Base-by-base conservation (phyloP, 23 tunicate genomes). In the Halocynthia aurantium region DNA sequence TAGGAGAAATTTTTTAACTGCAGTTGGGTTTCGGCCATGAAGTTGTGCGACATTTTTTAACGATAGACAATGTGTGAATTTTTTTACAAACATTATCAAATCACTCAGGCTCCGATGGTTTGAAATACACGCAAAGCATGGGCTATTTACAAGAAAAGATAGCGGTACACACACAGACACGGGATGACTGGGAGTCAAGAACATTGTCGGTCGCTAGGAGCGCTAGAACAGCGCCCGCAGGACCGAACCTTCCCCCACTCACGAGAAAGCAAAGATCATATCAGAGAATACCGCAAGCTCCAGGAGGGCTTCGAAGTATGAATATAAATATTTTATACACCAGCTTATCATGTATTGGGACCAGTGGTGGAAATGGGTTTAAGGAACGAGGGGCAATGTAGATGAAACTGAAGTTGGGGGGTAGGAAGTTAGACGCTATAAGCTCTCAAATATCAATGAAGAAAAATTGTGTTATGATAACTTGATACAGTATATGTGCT, bases 91-190 rank as follows among this genome's bases (percentile, higher is more conserved):
- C 63, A 4, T 67, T 15, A 67, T 0, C 0, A 67, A 67, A 15
- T 67, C 49, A 22, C 49, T 67, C 71, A 89, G 96, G 96, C 22
- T 84, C 88, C 20, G 96, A 89, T 52, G 96, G 96, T 51, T 69
- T 89, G 19, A 83, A 87, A 67, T 89, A 89, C 73, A 89, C 96
- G 7, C 96, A 89, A 53, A 89, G 96, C 73, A 75, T 89, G 88
- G 86, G 87, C 4, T 89, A 89, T 72, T 67, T 89, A 57, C 85
- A 84, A 62, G 96, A 89, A 5, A 88, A 88, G 69, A 71, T 78
- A 7, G 81, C 84, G 0, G 76, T 70, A 8, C 80, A 60, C n/a
- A 81, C 88, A 9, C 96, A 89, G 51, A 87, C 85, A 53, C 57
- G 8, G 52, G 84, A 68, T 7, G 85, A 89, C 44, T 17, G 15